Percentiles rank a stretch among this genome's conserved stretches.
Conservation (phyloP, 2,113 vertebrate species). For the Ceyx cyanopectus region DNA sequence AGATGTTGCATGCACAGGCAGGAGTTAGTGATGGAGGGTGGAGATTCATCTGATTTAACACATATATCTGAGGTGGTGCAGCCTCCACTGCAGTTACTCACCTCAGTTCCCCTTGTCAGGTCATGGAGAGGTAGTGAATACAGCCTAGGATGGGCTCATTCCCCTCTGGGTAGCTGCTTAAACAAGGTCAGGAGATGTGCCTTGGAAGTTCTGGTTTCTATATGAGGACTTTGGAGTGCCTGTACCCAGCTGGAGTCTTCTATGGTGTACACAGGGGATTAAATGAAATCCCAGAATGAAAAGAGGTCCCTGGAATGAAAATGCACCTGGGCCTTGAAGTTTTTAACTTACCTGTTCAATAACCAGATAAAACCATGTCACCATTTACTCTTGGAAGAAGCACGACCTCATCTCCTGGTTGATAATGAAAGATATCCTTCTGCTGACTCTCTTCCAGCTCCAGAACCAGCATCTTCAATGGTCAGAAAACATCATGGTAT, state of each 20-base stretch:
- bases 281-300: neutral
- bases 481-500: neutral
- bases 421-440: neutral
- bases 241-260: neutral
- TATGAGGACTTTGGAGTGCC: no score
- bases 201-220: neutral
- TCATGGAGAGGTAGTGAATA: neutral
- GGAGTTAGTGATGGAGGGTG: neutral
- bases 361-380: fast-evolving
- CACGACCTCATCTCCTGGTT: neutral
- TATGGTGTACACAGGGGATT: no score
- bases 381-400: neutral
- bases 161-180: neutral
- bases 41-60: neutral
- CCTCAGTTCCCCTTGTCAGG: neutral
- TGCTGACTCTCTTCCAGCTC: neutral
- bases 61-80: neutral
- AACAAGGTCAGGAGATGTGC: neutral
- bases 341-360: neutral
- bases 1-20: neutral
- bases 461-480: neutral
- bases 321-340: no score
- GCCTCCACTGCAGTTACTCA: neutral
- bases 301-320: neutral
- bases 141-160: neutral